These are phyloP conservation scores for Nemapogon koenigi DNA, from an alignment of 2,888 invertebrate genomes.

Conservation along the genomic window DNA sequence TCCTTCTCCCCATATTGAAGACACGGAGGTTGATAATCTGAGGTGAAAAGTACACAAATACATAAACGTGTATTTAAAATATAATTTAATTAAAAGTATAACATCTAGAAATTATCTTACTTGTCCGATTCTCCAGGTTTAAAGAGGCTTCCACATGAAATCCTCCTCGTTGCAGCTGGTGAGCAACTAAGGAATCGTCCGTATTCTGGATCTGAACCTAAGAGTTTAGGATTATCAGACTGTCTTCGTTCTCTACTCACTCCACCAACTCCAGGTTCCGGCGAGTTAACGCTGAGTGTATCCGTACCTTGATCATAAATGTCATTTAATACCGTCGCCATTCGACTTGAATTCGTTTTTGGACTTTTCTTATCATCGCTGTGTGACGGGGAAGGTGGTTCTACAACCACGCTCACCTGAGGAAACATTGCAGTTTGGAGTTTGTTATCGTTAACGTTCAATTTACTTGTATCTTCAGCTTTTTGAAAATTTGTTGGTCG, in stretches of 20 bases:
- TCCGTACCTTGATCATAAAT: constrained; percentile 49
- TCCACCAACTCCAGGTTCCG: constrained; percentile 51
- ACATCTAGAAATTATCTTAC: constrained; percentile 45
- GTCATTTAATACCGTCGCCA: constrained; percentile 55
- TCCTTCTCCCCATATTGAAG: constrained; percentile 59
- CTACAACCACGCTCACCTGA: constrained; percentile 75
- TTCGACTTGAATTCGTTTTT: constrained; percentile 42
- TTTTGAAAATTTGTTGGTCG: neutral
- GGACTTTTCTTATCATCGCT: constrained; percentile 63
- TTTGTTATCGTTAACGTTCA: neutral
- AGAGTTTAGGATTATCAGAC: constrained; percentile 67
- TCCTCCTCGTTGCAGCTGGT: constrained; percentile 85
- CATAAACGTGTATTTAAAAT: constrained; percentile 1
- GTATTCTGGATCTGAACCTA: constrained; percentile 68
- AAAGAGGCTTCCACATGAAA: constrained; percentile 89
- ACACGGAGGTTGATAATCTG: constrained; percentile 58
- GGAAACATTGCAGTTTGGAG: constrained; percentile 40
- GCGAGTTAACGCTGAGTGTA: constrained; percentile 45
- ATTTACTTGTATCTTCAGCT: neutral
- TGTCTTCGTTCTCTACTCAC: constrained; percentile 52
- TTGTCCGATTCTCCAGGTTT: constrained; percentile 73
- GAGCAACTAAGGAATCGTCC: constrained; percentile 74
- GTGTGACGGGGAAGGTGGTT: constrained; percentile 76
- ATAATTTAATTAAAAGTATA: neutral
- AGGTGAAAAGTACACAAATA: constrained; percentile 4